A percentile compares a stretch with the other conserved stretches of the same genome.
These are phyloP conservation scores for Erebia epiphron DNA, from an alignment of 2,888 invertebrate genomes.

Conservation along the genomic window DNA sequence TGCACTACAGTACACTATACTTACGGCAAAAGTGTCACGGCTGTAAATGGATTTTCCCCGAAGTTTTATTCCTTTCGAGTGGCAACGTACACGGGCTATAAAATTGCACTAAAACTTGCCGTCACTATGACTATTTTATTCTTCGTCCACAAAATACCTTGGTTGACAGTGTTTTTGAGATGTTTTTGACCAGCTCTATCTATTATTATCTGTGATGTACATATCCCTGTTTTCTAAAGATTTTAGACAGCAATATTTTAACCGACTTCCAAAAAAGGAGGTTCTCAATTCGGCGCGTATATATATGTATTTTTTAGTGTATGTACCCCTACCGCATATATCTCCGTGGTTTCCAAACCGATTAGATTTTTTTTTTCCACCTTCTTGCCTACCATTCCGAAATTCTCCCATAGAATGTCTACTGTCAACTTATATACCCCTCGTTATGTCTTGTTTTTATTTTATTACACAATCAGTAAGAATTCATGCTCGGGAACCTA, in stretches of 20 bases:
- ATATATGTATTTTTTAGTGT: no score
- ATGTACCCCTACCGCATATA: no score
- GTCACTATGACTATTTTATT: neutral
- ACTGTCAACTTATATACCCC: no score
- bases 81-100: neutral
- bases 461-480: no score
- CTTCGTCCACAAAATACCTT: neutral
- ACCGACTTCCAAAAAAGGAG: no score
- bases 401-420: neutral
- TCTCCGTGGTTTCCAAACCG: no score
- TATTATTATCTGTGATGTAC: no score
- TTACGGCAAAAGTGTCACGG: constrained; percentile 9
- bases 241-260: no score
- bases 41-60: constrained; percentile 3
- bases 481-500: no score
- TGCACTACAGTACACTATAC: neutral
- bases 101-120: constrained; percentile 4
- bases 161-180: neutral
- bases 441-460: no score
- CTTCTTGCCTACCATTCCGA: neutral
- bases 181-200: neutral
- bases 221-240: no score
- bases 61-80: constrained; percentile 4
- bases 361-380: neutral
- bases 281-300: no score